Evolutionary conservation across 1,140 invertebrate species (phyloP), one percentile per base, ranked within the genome.

Genomic region (Reticulitermes speratus): DNA sequence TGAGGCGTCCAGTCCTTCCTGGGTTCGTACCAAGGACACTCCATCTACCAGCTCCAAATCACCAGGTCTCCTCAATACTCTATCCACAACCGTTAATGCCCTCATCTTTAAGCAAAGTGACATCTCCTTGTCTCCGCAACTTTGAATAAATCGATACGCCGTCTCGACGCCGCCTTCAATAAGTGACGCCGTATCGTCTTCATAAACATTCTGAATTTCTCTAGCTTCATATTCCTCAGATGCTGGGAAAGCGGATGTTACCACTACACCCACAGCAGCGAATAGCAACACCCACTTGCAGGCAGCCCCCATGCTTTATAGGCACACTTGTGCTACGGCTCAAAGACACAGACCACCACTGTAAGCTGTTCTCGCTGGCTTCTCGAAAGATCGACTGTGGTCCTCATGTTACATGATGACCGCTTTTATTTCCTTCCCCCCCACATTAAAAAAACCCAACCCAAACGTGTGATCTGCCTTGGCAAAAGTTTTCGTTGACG

Each of bases 101-200:
- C 94, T 90, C 90, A 89, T 89, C 92, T 97, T 96, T 86, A 96
- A 91, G 89, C 96, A 96, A 89, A 96, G 92, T 52, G 94, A 91
- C 87, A 96, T 90, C 87, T 95, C 94, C 87, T 94, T 92, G 85
- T 95, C 94, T 45, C 93, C 93, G 89, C 95, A 95, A 86, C 93
- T 92, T 90, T 94, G 93, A 86, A 95, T 91, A 86, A 94, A 94
- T 87, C 93, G 92, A 86, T 96, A 93, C 52, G 95, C 94, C 81
- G 88, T 89, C 86, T 92, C 91, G 85, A 93, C 87, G 8, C 90
- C 91, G 45, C 92, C 91, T 65, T 91, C 92, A 87, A 91, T 52
- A 3, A 75, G 65, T 11, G 65, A 44, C 25, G 84, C 87, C 11
- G 87, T n/a, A 25, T 88, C 86, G 52, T 87, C 86, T 48, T 84